Conservation (phyloP, 2,888 invertebrate species). For the Mimachlamys varia region DNA sequence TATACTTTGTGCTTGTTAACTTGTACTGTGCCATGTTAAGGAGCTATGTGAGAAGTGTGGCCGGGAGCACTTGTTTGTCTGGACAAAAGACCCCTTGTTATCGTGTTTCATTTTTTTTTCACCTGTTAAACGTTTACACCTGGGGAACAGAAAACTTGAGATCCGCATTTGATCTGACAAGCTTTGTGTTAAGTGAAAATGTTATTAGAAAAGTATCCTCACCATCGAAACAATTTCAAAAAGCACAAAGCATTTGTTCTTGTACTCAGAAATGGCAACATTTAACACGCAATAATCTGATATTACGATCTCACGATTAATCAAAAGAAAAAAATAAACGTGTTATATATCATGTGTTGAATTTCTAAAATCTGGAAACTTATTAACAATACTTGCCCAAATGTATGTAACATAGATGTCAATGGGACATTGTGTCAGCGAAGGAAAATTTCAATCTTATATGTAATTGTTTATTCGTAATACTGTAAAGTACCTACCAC, state of each 20-base stretch:
- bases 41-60: not conserved
- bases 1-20: not conserved
- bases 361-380: not conserved
- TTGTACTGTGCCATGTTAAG: not conserved
- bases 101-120: not conserved
- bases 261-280: not conserved
- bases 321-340: not conserved
- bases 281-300: not conserved
- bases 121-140: not conserved
- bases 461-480: slow-evolving; percentile 12
- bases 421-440: not conserved
- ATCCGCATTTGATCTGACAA: not conserved
- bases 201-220: slow-evolving; percentile 19
- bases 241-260: not conserved
- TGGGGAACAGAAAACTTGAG: not conserved
- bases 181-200: not conserved
- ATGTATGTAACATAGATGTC: not conserved
- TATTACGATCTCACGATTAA: not conserved
- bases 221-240: not conserved
- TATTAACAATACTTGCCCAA: not conserved
- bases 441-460: not conserved
- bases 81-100: not conserved
- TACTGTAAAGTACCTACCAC: not conserved
- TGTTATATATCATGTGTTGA: not conserved
- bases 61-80: not conserved